A percentile compares a stretch with the other conserved stretches of the same genome.
Evolutionary conservation across 2,888 invertebrate species (phyloP).

Genomic region (Thecophora atra): DNA sequence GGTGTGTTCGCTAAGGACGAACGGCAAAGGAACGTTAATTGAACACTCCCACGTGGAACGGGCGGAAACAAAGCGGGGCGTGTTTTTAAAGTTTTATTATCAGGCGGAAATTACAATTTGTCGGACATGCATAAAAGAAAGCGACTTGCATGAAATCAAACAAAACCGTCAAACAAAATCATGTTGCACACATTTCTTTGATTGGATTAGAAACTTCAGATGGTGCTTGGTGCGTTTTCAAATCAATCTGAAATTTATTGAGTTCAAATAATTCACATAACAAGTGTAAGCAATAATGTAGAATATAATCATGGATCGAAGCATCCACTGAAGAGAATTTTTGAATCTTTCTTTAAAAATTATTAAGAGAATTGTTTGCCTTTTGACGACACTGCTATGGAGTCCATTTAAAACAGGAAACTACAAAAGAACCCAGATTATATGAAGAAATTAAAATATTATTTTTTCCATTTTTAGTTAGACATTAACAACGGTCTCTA

Average conservation of each 20-base stretch:
- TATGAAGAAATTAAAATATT: not conserved
- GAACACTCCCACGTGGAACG: slow-evolving; percentile 54
- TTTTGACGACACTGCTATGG: too few relatives aligned
- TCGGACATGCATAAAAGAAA: slow-evolving; percentile 51
- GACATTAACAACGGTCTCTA: too few relatives aligned
- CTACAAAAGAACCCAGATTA: not conserved
- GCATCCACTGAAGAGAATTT: too few relatives aligned
- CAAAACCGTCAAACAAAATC: not conserved
- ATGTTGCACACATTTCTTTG: not conserved
- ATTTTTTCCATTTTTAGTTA: not conserved
- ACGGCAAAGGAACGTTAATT: slow-evolving; percentile 58
- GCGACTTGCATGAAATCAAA: slow-evolving; percentile 3
- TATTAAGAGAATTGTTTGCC: too few relatives aligned
- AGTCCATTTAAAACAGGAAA: too few relatives aligned
- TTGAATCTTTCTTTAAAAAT: too few relatives aligned
- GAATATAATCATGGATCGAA: too few relatives aligned
- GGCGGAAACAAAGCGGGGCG: not conserved
- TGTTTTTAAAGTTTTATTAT: slow-evolving; percentile 54
- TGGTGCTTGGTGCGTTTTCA: too few relatives aligned
- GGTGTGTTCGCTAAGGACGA: slow-evolving; percentile 47
- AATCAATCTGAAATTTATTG: too few relatives aligned
- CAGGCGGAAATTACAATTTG: slow-evolving; percentile 65
- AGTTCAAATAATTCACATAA: too few relatives aligned
- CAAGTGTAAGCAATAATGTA: too few relatives aligned
- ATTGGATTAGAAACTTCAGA: too few relatives aligned